Evolutionary conservation across 2,888 invertebrate genomes (phyloP).

Genomic region (Gerris lacustris): DNA sequence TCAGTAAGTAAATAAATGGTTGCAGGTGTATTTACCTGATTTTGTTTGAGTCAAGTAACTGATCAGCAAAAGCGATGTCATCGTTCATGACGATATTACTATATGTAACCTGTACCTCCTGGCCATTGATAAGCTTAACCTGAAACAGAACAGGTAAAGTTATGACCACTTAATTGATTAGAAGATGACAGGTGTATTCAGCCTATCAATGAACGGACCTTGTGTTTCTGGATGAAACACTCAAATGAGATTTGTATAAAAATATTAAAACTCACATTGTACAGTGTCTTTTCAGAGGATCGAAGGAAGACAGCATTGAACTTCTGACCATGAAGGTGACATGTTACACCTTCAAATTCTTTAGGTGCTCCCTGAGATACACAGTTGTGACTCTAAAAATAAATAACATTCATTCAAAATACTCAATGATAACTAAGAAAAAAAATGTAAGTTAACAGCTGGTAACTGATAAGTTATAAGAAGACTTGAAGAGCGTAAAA

Average conservation of each 20-base stretch:
- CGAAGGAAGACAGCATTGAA: conserved; percentile 22
- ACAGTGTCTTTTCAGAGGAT: conserved; percentile 21
- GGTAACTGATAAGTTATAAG: no score
- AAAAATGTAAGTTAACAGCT: neutral
- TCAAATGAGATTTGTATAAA: neutral
- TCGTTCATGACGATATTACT: neutral
- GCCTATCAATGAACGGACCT: no score
- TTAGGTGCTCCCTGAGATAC: conserved; percentile 3
- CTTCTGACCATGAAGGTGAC: conserved; percentile 19
- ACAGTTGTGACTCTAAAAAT: neutral
- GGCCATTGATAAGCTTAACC: neutral
- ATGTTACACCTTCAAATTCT: conserved; percentile 9
- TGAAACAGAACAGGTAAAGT: neutral
- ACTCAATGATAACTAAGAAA: neutral
- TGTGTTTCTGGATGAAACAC: no score
- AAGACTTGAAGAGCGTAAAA: no score
- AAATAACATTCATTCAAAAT: neutral
- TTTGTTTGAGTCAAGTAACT: neutral
- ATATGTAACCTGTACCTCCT: neutral
- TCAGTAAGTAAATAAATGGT: no score
- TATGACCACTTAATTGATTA: no score
- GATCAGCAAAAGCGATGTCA: neutral
- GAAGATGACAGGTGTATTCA: no score
- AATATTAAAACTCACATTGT: conserved; percentile 20
- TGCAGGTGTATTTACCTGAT: neutral